Base-by-base conservation (phyloP, 2,888 invertebrate genomes). In the Drosophila parthenogenetica region DNA sequence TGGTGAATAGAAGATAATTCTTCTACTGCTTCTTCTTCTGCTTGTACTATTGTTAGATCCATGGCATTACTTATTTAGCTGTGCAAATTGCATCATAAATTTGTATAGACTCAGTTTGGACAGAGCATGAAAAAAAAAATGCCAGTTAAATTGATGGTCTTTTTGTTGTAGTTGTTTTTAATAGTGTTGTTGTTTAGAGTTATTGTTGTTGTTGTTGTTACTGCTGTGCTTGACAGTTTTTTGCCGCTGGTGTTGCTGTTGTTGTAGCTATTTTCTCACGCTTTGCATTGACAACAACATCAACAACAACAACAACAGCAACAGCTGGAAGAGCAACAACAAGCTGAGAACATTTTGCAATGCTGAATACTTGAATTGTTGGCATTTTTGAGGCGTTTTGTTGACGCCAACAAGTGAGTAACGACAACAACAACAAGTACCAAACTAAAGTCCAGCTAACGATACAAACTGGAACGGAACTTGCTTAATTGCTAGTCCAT, bases 331-430 rank as follows among this genome's bases (percentile, higher is more conserved):
- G 13, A 61, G 53, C 50, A 57, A 45, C 49, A 62, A 66, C 57
- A 17, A 64, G 81, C 64, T 77, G 77, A 83, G 84, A 84, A 83
- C 70, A 69, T 86, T 86, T 86, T 79, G 81, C 87, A 84, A 87
- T 79, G 77, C 46, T 69, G 69, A 77, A 83, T 83, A 57, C 70
- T 72, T 72, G 57, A 63, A 63, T 63, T 48, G 55, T 63, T 57
- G 74, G 82, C 77, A 82, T 82, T 75, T 81, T 81, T 79, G 71
- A 81, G 73, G 67, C 73, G 77, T 70, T 73, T 68, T 60, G 69
- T 65, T 65, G 65, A 73, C 73, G 65, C 77, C 75, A 73, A 66
- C 50, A 60, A 67, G 43, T 49, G 50, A 49, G 35, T 53, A 63
- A 62, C 57, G 57, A 40, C 45, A 62, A 43, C 48, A 45, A 35